Base-by-base conservation (phyloP, 2,888 invertebrate species). In the Yponomeuta sedellus region DNA sequence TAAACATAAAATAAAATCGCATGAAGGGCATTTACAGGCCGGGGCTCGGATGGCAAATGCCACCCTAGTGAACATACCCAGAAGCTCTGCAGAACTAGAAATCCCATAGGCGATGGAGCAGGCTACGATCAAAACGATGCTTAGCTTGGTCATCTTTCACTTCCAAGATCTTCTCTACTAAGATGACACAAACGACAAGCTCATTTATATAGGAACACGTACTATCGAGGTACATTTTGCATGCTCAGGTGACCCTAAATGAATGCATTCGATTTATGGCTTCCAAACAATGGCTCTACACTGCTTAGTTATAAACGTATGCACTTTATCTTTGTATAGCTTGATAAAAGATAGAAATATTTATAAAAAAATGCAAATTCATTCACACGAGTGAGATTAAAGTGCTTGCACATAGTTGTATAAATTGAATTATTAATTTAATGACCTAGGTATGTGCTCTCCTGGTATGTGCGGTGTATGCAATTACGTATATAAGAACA, bases 181-280 rank as follows among this genome's bases (percentile, higher is more conserved):
- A 16, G 44, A 52, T 52, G 44, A 5, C 44, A 16, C 44, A 52
- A 12, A 3, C 44, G 12, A 12, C 44, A 12, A 52, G 12, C 16
- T 16, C 44, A 52, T 52, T 52, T 52, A 52, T 52, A 52, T 6
- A 8, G 1, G 34, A 52, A 16, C 2, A 52, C 44, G 16, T 16
- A 12, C 44, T 52, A 52, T 16, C 44, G 16, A 12, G 44, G 44
- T 59, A 69, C 72, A 76, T 75, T 70, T 69, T 70, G 52, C 69
- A 77, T 67, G 85, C 81, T 77, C 73, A 68, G 69, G 64, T 66
- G 70, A 72, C 73, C 78, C 65, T 76, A 69, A 73, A 75, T 69
- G 67, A 67, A 78, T 64, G 81, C 80, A 74, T 72, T 73, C 71
- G 66, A 68, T 70, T 59, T 59, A 59, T 52, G 16, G 44, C 16